Evolutionary conservation across 2,888 invertebrate species (phyloP).

Genomic region (Gortyna flavago): DNA sequence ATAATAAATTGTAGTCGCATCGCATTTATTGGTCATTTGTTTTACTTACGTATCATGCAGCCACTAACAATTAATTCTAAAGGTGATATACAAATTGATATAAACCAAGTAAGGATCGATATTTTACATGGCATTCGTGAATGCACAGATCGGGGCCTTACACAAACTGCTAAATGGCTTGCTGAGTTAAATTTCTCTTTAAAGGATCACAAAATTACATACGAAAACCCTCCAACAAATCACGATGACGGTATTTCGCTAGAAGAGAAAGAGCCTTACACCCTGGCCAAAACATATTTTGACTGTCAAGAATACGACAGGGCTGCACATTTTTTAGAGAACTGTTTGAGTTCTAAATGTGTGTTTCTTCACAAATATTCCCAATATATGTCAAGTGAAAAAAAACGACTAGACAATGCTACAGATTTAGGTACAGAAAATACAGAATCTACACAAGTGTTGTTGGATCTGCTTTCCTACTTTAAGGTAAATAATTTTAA

Average conservation of each 20-base stretch:
- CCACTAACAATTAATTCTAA: conserved; percentile 79
- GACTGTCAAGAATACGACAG: conserved; percentile 97
- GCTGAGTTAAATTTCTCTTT: conserved; percentile 95
- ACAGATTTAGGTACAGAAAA: conserved; percentile 83
- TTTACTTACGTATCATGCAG: conserved; percentile 72
- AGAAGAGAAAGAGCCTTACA: conserved; percentile 93
- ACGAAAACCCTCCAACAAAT: conserved; percentile 85
- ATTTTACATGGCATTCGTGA: conserved; percentile 88
- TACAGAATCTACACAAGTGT: conserved; percentile 84
- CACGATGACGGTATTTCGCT: conserved; percentile 85
- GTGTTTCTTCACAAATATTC: conserved; percentile 96
- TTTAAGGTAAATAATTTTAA: conserved; percentile 80
- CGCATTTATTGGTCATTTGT: neutral
- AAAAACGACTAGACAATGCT: conserved; percentile 95
- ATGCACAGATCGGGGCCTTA: conserved; percentile 94
- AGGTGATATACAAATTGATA: conserved; percentile 84
- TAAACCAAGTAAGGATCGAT: conserved; percentile 85
- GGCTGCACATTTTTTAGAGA: conserved; percentile 94
- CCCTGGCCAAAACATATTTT: conserved; percentile 96
- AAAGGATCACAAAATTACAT: conserved; percentile 91
- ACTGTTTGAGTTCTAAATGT: conserved; percentile 92
- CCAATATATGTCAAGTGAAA: conserved; percentile 96
- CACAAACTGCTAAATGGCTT: conserved; percentile 96
- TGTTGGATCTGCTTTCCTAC: conserved; percentile 84
- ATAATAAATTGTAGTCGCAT: conserved; percentile 15